Conservation (phyloP, 2,113 vertebrate genomes). For the Hippocampus zosterae region DNA sequence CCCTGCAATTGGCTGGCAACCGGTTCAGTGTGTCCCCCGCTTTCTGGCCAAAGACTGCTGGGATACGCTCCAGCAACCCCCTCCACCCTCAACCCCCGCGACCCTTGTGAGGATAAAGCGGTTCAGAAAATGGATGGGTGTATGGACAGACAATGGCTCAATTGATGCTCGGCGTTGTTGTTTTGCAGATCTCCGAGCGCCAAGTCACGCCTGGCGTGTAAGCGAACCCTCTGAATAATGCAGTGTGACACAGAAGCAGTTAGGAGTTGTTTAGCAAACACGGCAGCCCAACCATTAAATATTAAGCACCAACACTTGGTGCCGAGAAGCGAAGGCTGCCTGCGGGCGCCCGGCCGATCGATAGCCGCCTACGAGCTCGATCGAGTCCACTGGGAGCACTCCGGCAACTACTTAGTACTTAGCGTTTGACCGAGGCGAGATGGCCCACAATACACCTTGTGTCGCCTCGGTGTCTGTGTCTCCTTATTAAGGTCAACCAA, state of each 20-base stretch:
- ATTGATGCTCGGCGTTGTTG: neutral
- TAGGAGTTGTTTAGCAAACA: slow-evolving; percentile 55
- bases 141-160: neutral
- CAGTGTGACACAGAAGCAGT: slow-evolving; percentile 37
- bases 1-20: too few species aligned
- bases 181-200: slow-evolving; percentile 35
- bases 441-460: slow-evolving; percentile 16
- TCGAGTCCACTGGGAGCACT: slow-evolving; percentile 8
- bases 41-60: too few species aligned
- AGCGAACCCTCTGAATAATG: slow-evolving; percentile 44
- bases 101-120: too few species aligned
- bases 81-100: too few species aligned
- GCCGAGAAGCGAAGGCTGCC: slow-evolving; percentile 17
- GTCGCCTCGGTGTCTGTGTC: neutral
- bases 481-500: neutral
- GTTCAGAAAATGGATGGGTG: too few species aligned
- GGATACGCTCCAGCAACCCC: too few species aligned
- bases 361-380: slow-evolving; percentile 20
- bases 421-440: slow-evolving; percentile 4
- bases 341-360: slow-evolving; percentile 33
- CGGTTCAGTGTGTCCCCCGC: too few species aligned
- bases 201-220: slow-evolving; percentile 19
- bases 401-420: slow-evolving; percentile 7
- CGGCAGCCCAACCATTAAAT: slow-evolving; percentile 46
- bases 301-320: slow-evolving; percentile 40